Conservation (phyloP, 2,888 invertebrate genomes). For the Herminia tarsipennalis region DNA sequence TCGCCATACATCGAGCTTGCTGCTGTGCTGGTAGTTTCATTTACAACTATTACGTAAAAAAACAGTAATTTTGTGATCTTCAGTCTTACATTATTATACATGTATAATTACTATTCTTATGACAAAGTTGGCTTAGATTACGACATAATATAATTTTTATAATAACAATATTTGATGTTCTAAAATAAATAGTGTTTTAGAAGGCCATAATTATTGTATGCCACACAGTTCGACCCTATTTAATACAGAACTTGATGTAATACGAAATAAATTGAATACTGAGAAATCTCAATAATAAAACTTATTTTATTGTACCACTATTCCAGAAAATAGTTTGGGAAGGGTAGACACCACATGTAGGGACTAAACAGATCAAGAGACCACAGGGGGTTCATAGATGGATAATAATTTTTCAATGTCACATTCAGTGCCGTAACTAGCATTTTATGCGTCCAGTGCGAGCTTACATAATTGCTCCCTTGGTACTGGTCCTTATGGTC, state of each 20-base stretch:
- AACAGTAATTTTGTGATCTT: conserved; percentile 10
- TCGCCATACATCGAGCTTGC: too few species aligned
- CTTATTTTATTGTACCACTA: neutral
- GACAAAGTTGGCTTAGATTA: conserved; percentile 3
- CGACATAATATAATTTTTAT: conserved; percentile 8
- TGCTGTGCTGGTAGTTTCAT: too few species aligned
- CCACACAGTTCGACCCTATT: conserved; percentile 7
- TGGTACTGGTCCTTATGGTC: too few species aligned
- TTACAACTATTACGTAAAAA: conserved; percentile 1
- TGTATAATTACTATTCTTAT: conserved; percentile 6
- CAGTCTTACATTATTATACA: neutral
- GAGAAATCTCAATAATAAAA: conserved; percentile 5
- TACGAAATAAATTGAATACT: conserved; percentile 12
- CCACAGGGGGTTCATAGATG: too few species aligned
- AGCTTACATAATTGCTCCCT: too few species aligned
- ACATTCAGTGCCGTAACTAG: too few species aligned
- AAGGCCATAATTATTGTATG: conserved; percentile 10
- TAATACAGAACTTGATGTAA: conserved; percentile 12
- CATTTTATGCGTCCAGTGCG: too few species aligned
- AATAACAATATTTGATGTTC: conserved; percentile 8
- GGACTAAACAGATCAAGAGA: too few species aligned
- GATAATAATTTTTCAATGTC: too few species aligned
- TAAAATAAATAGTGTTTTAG: conserved; percentile 11
- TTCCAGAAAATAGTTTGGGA: neutral
- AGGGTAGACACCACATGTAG: too few species aligned